Evolutionary conservation across 1,140 invertebrate species (phyloP), one percentile per base, ranked within the genome.

Genomic region (Bombus breviceps): DNA sequence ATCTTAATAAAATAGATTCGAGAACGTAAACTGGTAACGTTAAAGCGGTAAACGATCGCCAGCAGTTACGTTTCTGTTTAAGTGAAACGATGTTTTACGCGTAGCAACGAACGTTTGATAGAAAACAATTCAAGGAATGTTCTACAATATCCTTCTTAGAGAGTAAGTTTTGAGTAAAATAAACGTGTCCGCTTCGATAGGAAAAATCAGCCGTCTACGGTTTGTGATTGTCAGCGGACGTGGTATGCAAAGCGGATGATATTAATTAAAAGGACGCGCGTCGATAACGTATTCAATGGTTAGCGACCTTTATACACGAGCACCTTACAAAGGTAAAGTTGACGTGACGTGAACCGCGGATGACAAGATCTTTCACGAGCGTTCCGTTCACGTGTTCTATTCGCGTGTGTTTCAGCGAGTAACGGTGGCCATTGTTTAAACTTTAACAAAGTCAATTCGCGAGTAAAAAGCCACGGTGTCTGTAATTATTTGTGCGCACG

Each of bases 371-470:
- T 53, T 43, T 32, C 59, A 28, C 81, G 71, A 47, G 57, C 13
- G 39, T 47, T 59, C 22, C 71, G 32, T 66, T 32, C 73, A 5
- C 59, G 62, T 32, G 62, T 32, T 72, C 28, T 15, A 77, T 66
- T 47, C 41, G 2, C 73, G 34, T 32, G 39, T 39, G 22, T 66
- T 9, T 34, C 9, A 62, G 59, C 28, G 28, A 4, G 28, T 68
- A 53, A 39, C 57, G 25, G 12, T 18, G 53, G 25, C n/a, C 53
- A 75, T 75, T 78, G 64, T 86, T 39, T 28, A 22, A 72, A 25
- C 72, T 32, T 68, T 32, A 57, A 84, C 80, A 80, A 87, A 80
- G 53, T 84, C 77, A 37, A 69, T 77, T 74, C 47, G 28, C 76
- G 43, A 78, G 73, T 66, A 77, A 81, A 82, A 81, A 83, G 64